A percentile compares a stretch with the other conserved stretches of the same genome.
Conservation (phyloP, 2,797 vertebrate species). For the Pogoniulus pusillus region DNA sequence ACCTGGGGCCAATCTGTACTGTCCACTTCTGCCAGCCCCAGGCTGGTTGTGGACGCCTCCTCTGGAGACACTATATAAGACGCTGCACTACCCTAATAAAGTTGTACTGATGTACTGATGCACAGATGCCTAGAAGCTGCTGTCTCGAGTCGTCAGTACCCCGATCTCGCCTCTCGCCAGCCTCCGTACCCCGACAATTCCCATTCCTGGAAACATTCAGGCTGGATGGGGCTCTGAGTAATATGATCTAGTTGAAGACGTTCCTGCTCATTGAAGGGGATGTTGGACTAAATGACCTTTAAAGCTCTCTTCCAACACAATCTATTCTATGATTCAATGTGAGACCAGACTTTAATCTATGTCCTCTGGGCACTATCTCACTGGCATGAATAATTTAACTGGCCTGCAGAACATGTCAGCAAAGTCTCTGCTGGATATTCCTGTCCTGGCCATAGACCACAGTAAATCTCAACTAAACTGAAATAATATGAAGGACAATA, state of each 20-base stretch:
- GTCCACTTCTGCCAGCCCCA: no score
- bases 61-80: no score
- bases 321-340: neutral
- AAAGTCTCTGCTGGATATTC: neutral
- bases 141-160: no score
- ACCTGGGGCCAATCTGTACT: no score
- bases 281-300: neutral
- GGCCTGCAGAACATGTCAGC: neutral
- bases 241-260: neutral
- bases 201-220: neutral
- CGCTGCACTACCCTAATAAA: no score
- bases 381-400: constrained; percentile 25
- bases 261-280: neutral
- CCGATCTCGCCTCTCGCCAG: no score
- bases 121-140: no score
- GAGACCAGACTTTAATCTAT: neutral
- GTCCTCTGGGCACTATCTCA: neutral
- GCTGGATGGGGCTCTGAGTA: neutral
- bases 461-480: neutral
- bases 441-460: neutral
- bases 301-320: neutral
- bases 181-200: no score
- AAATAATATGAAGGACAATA: neutral
- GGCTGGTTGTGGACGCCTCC: no score
- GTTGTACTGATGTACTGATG: no score